Evolutionary conservation across 2,797 vertebrate genomes (phyloP).

Genomic region (Neosilurus mollespiculum): DNA sequence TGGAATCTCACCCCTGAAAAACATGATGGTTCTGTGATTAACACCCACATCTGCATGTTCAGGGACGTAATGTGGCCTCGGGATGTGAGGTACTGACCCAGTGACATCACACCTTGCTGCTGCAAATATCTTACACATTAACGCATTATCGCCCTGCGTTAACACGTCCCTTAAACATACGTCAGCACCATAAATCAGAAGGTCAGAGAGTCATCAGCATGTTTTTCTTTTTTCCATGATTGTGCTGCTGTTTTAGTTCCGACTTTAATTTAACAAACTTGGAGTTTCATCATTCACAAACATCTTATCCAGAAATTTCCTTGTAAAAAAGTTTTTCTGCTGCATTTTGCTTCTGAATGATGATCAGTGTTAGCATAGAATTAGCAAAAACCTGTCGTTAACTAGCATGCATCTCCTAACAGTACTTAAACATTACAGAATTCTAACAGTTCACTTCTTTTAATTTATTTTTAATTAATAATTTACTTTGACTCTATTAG

Average conservation of each 20-base stretch:
- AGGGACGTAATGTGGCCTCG: not conserved
- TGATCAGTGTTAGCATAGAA: not conserved
- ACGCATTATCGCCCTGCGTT: not conserved
- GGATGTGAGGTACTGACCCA: not conserved
- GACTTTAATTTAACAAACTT: not conserved
- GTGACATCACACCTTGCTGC: slow-evolving; percentile 45
- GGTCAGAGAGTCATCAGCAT: slow-evolving; percentile 18
- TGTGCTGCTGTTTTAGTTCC: not conserved
- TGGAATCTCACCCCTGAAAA: slow-evolving; percentile 87
- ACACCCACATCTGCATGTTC: not conserved
- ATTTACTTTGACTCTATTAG: not conserved
- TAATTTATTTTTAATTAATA: not conserved
- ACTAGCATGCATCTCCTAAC: not conserved
- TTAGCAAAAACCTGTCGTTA: not conserved
- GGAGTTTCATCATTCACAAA: not conserved
- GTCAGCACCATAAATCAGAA: slow-evolving; percentile 35
- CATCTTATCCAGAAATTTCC: not conserved
- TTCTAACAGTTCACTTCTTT: not conserved
- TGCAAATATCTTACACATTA: slow-evolving; percentile 22
- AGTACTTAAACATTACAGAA: not conserved
- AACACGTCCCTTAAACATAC: slow-evolving; percentile 32
- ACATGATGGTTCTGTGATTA: slow-evolving; percentile 27
- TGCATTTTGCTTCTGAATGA: not conserved
- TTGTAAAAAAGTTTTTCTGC: not conserved
- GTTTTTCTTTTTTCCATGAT: not conserved